A percentile compares a stretch with the other conserved stretches of the same genome.
phyloP scores from a whole-genome alignment of 1,140 invertebrate genomes.

The Aradophagus sp. region DNA sequence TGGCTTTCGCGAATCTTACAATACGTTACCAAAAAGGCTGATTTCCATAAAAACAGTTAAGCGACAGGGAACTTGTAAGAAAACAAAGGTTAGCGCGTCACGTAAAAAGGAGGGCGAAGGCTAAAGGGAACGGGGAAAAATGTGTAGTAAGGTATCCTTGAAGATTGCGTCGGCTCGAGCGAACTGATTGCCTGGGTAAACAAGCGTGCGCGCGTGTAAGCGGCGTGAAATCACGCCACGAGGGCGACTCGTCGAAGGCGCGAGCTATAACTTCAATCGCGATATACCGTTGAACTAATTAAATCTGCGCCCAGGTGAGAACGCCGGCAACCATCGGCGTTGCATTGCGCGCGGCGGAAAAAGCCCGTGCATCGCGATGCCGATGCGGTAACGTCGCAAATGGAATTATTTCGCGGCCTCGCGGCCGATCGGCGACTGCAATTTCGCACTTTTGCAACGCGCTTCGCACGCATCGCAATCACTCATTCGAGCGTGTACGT shows the following conservation, averaged over 20 bases:
- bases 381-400: constrained; percentile 22
- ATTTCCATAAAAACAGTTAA: too few relatives aligned
- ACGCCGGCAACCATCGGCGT: constrained; percentile 17
- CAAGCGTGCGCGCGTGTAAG: background rate
- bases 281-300: constrained; percentile 40
- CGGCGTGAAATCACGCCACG: background rate
- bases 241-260: background rate
- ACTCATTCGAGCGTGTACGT: constrained; percentile 43
- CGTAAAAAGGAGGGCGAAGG: too few relatives aligned
- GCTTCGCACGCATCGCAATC: constrained; percentile 51
- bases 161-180: background rate
- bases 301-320: constrained; percentile 31
- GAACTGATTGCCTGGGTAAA: background rate
- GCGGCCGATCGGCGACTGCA: constrained; percentile 50
- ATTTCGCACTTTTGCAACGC: constrained; percentile 51
- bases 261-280: constrained; percentile 5
- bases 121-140: too few relatives aligned
- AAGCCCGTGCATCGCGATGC: constrained; percentile 13
- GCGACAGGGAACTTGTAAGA: too few relatives aligned
- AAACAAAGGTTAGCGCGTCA: too few relatives aligned
- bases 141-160: too few relatives aligned
- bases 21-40: too few relatives aligned
- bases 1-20: too few relatives aligned
- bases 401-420: constrained; percentile 45
- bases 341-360: constrained; percentile 17